These are phyloP conservation scores for Coboldia fuscipes DNA, from an alignment of 1,140 invertebrate species.

Conservation along the genomic window DNA sequence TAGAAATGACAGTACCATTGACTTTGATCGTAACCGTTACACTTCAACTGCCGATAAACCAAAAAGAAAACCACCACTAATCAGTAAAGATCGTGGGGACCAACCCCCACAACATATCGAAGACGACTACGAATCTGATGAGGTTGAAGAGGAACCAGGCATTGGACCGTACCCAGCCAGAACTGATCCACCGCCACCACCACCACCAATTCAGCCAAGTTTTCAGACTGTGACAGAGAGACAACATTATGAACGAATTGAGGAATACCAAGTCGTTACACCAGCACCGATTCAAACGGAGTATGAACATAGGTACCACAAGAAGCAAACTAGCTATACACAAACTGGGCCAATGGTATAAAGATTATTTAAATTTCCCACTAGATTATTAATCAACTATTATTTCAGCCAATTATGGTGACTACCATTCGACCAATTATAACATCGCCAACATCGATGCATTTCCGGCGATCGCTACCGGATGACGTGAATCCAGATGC, in stretches of 20 bases:
- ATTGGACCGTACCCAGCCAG: background rate
- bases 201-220: background rate
- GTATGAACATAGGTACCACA: background rate
- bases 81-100: background rate
- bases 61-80: background rate
- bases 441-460: too few relatives aligned
- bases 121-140: constrained; percentile 1
- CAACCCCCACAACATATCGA: background rate
- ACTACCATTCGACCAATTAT: too few relatives aligned
- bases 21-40: too few relatives aligned
- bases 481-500: background rate
- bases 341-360: background rate
- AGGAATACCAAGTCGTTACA: background rate
- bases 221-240: background rate
- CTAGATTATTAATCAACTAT: background rate
- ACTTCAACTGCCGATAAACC: too few relatives aligned
- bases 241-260: background rate
- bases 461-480: too few relatives aligned
- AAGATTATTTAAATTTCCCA: background rate
- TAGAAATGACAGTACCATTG: too few relatives aligned
- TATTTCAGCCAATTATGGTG: too few relatives aligned
- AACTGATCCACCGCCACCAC: background rate
- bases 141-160: background rate
- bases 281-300: background rate
- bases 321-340: background rate